Percentiles rank a stretch among this genome's conserved stretches.
These are phyloP conservation scores for Eciton burchellii DNA, from an alignment of 1,140 invertebrate genomes.

Conservation along the genomic window DNA sequence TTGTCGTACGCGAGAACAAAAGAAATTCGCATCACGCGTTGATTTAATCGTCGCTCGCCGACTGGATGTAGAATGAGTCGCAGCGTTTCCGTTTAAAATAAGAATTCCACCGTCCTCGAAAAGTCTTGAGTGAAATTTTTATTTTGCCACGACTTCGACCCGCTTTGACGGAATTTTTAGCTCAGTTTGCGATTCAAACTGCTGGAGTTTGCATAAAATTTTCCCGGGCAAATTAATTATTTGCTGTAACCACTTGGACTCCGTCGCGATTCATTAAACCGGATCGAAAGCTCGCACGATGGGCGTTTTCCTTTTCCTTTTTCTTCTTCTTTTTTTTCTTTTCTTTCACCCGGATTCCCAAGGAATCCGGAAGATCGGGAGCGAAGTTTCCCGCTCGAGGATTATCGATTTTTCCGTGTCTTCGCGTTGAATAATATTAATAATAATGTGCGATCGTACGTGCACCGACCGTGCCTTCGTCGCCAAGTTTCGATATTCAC, in stretches of 20 bases:
- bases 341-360: not conserved
- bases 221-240: no score
- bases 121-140: conserved; percentile 46
- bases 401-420: not conserved
- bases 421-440: not conserved
- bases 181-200: conserved; percentile 5
- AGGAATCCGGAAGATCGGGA: not conserved
- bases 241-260: no score
- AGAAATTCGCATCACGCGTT: not conserved
- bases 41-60: conserved; percentile 26
- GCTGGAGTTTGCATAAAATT: not conserved
- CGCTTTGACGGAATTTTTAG: conserved; percentile 11
- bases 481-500: not conserved
- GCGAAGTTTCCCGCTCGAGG: not conserved
- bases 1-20: not conserved
- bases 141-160: conserved; percentile 8
- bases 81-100: conserved; percentile 17
- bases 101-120: conserved; percentile 13
- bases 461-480: not conserved
- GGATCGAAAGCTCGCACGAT: no score
- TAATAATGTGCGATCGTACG: not conserved
- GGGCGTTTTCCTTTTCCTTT: no score
- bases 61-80: conserved; percentile 40
- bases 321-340: no score
- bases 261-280: no score